Evolutionary conservation across 2,113 vertebrate genomes (phyloP), one percentile per base, ranked within the genome.

Genomic region (Callipepla squamata): DNA sequence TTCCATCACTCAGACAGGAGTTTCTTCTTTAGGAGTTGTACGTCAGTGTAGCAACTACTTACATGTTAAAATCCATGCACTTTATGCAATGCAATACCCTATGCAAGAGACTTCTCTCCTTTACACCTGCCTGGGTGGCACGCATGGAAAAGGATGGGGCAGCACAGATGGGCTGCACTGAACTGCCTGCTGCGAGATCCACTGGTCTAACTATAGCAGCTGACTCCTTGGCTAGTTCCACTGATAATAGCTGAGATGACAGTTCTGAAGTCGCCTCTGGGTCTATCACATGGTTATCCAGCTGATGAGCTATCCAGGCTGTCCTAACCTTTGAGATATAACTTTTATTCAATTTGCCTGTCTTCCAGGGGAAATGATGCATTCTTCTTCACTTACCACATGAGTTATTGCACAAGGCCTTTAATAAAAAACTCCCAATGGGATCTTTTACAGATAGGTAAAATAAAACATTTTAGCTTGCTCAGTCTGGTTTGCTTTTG

Each of bases 191-290:
- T 63, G 50, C 59, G 91, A 80, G 74, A 90, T 79, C 92, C 93
- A 93, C 79, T 74, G 94, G 90, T 74, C 88, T 95, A 20, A 7
- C 72, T 91, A 79, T 74, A 92, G 80, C 90, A 88, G 86, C 89
- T 91, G 74, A 69, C 87, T 97, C 76, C 81, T 83, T 66, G 82
- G 88, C 87, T 69, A 70, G 12, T 7, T 58, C 34, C 34, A 61
- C 79, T 76, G 77, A 55, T 38, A 92, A 68, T 26, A 93, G 94
- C 92, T 53, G 91, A 92, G 95, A 87, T 66, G 89, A 85, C 94
- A 96, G 80, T 55, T 92, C 93, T 85, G 85, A 84, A 94, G 92
- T 25, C 74, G 97, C 97, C 96, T 84, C 86, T n/a, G 66, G 96
- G 72, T 87, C 91, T 82, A 42, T 87, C 96, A 97, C 93, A 85